Evolutionary conservation across 2,797 vertebrate genomes (phyloP).

Genomic region (Psittacula echo): DNA sequence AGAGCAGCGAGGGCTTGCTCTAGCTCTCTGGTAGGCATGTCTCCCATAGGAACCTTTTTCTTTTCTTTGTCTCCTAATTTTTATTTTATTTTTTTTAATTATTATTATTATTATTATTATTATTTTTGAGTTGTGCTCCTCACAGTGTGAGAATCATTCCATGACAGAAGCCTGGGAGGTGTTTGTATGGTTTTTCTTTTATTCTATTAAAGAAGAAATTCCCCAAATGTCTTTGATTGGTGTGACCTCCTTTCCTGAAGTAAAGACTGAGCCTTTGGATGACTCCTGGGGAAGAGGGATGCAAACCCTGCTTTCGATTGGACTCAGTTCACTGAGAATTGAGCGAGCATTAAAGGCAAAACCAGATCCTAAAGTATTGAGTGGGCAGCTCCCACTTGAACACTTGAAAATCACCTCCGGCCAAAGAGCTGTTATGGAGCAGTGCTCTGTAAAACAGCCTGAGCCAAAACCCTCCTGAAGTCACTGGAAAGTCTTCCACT

Average conservation of each 20-base stretch:
- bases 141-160: conserved; percentile 53
- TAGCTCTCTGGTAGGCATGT: not conserved
- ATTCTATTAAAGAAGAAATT: conserved; percentile 60
- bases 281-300: not conserved
- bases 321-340: not conserved
- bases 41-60: not conserved
- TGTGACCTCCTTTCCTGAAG: conserved; percentile 44
- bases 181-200: conserved; percentile 40
- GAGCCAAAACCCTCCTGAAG: not conserved
- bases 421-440: not conserved
- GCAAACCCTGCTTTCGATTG: not conserved
- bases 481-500: not conserved
- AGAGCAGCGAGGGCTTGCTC: not conserved
- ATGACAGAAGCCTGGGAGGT: conserved; percentile 53
- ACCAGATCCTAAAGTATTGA: not conserved
- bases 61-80: not conserved
- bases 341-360: not conserved
- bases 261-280: not conserved
- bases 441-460: not conserved
- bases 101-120: not conserved
- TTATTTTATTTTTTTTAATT: not conserved
- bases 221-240: conserved; percentile 34
- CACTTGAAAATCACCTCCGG: rapidly evolving
- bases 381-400: not conserved
- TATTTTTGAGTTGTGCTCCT: conserved; percentile 35